Evolutionary conservation across 1,140 invertebrate genomes (phyloP).

Genomic region (Helicorthomorpha holstii): DNA sequence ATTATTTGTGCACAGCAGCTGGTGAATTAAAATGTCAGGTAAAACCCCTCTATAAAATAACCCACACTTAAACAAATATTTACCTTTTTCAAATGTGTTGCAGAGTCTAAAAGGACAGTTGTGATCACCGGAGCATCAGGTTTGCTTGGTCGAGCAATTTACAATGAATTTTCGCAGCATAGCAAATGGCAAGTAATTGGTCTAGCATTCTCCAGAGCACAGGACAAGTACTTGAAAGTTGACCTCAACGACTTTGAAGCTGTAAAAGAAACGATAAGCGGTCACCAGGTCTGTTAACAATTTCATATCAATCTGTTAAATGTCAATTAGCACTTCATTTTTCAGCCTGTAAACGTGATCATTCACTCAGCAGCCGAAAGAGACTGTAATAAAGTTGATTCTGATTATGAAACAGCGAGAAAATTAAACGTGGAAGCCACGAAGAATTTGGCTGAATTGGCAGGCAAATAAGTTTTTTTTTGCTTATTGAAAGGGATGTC

Average conservation of each 20-base stretch:
- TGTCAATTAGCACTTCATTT: slow-evolving; percentile 3
- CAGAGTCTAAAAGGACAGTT: too few relatives aligned
- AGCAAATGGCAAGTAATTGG: slow-evolving; percentile 25
- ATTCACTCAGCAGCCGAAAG: slow-evolving; percentile 37
- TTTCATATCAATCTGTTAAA: background rate
- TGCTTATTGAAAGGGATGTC: slow-evolving; percentile 1
- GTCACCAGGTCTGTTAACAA: background rate
- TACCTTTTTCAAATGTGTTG: too few relatives aligned
- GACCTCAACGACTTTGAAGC: slow-evolving; percentile 24
- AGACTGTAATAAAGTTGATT: slow-evolving; percentile 33
- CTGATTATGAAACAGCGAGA: slow-evolving; percentile 24
- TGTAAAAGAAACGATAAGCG: slow-evolving; percentile 12
- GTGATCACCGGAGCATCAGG: slow-evolving; percentile 35
- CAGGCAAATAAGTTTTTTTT: slow-evolving; percentile 22
- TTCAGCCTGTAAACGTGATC: slow-evolving; percentile 30
- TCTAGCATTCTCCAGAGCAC: slow-evolving; percentile 26
- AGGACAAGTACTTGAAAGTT: slow-evolving; percentile 20
- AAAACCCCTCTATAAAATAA: too few relatives aligned
- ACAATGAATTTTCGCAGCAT: slow-evolving; percentile 19
- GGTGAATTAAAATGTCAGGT: too few relatives aligned
- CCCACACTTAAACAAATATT: too few relatives aligned
- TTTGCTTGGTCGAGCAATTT: slow-evolving; percentile 29
- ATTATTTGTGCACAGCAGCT: too few relatives aligned
- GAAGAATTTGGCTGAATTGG: slow-evolving; percentile 24
- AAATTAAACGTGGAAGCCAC: slow-evolving; percentile 31